Base-by-base conservation (phyloP, 2,797 vertebrate genomes). In the Trachops cirrhosus region DNA sequence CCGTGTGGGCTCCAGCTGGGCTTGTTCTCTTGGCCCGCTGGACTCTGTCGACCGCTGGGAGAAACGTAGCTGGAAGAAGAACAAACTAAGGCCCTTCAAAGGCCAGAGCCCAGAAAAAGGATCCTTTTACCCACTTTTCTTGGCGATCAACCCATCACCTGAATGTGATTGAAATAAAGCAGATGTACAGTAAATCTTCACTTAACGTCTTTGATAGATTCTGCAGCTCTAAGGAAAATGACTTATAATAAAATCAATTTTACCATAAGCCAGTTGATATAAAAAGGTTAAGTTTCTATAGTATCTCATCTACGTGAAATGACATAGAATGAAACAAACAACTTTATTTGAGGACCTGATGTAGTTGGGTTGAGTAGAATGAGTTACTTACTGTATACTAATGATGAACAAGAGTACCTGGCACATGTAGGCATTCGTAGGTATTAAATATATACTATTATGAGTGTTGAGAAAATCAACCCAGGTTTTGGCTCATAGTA, bases 161-260 rank as follows among this genome's bases (percentile, higher is more conserved):
- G 67, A 89, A 71, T 54, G 37, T 67, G 16, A 29, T 14, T 86
- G 54, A 67, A 80, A n/a, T 89, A 54, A 82, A 34, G 82, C 54
- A 70, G 41, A 34, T 64, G 6, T 54, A 22, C 59, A 83, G 32
- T 46, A 64, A 46, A 46, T 9, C 32, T 21, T 83, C 41, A 46
- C 41, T 83, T 64, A n/a, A 64, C 11, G n/a, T 26, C 59, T 84
- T 83, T 9, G 2, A 37, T 26, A 37, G 41, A 12, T 84, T 34
- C 44, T 68, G 3, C 11, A 9, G 22, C 82, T 67, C 37, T 50
- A 68, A 84, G 62, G 9, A 67, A 37, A 67, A 68, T 34, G 9
- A 84, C n/a, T 16, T 26, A 11, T 50, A 84, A 48, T 37, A 2
- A 37, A 50, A 50, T 22, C 22, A 68, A 48, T 11, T 64, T 84